phyloP scores from a whole-genome alignment of 2,888 invertebrate genomes.

The Arge pagana region DNA sequence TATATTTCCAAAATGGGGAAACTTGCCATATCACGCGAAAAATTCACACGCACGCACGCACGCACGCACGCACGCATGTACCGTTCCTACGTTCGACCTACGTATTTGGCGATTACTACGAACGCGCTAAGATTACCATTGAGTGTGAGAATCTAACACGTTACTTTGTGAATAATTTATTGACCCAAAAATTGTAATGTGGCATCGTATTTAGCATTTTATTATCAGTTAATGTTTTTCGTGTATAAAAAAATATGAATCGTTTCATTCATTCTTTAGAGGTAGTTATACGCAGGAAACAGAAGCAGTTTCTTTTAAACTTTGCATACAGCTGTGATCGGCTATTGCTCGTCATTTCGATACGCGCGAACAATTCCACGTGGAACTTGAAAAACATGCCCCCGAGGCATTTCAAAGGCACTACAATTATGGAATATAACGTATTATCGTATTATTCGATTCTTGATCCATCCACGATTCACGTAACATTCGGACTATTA shows the following conservation, averaged over 20 bases:
- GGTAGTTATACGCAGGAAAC: constrained; percentile 54
- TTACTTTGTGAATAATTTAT: constrained; percentile 12
- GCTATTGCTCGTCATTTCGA: too few relatives aligned
- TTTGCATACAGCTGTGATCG: too few relatives aligned
- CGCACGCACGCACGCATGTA: too few relatives aligned
- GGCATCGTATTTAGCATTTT: neutral
- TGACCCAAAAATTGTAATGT: constrained; percentile 9
- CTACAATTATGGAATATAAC: too few relatives aligned
- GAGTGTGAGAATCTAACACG: constrained; percentile 2
- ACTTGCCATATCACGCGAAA: too few relatives aligned
- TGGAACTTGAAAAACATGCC: too few relatives aligned
- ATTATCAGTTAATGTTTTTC: constrained; percentile 11
- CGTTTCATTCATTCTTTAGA: constrained; percentile 47
- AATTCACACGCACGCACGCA: too few relatives aligned
- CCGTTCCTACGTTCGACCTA: constrained; percentile 17
- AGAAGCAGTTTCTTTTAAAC: constrained; percentile 46
- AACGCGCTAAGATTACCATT: constrained; percentile 7
- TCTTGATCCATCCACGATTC: neutral
- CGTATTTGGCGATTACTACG: constrained; percentile 11
- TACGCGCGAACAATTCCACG: too few relatives aligned
- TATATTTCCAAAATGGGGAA: too few relatives aligned
- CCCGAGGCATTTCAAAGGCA: too few relatives aligned
- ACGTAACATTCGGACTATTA: neutral
- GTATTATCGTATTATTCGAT: neutral
- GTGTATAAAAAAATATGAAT: constrained; percentile 52